Evolutionary conservation across 1,140 invertebrate genomes (phyloP).

Genomic region (Neotoxoptera formosana): DNA sequence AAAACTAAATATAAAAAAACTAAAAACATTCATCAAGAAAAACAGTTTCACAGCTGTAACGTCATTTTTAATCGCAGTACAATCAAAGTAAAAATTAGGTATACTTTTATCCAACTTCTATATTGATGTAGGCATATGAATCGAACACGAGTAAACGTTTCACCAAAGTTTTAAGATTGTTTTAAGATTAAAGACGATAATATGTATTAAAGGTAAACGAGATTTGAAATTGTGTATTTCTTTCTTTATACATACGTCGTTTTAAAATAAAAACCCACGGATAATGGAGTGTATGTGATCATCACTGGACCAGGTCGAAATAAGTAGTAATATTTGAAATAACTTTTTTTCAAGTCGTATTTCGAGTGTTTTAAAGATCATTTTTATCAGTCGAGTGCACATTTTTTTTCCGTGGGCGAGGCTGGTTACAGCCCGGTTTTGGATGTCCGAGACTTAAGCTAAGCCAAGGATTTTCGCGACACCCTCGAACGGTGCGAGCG

Average conservation of each 20-base stretch:
- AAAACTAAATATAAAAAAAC: neutral
- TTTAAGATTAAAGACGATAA: no score
- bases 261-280: neutral
- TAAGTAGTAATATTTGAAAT: neutral
- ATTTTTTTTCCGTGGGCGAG: no score
- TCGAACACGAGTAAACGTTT: no score
- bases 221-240: no score
- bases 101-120: no score
- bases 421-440: neutral
- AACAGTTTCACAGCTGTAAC: no score
- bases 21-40: neutral
- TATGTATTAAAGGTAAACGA: no score
- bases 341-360: neutral
- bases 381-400: neutral
- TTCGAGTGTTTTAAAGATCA: neutral
- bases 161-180: no score
- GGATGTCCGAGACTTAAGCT: neutral
- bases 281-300: neutral
- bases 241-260: neutral
- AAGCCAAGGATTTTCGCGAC: neutral
- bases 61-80: no score
- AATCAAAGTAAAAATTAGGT: neutral
- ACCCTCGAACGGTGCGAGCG: neutral
- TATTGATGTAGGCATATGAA: no score
- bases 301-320: neutral